Percentiles rank a stretch among this genome's conserved stretches.
Conservation (phyloP, 2,888 invertebrate genomes). For the Cerceris ruficornis region DNA sequence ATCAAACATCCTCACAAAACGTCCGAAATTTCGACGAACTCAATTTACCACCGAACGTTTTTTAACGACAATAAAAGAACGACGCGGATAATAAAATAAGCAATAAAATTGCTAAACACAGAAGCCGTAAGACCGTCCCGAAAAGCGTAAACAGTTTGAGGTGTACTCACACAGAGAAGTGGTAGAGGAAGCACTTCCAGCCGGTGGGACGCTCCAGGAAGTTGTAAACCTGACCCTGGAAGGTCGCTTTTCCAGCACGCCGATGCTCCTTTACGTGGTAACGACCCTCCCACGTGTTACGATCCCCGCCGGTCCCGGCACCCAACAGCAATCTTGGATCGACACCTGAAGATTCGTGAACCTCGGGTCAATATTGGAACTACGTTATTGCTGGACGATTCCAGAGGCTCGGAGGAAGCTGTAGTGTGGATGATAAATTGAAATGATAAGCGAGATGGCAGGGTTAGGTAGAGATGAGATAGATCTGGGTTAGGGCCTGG, state of each 20-base stretch:
- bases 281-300: slow-evolving; percentile 83
- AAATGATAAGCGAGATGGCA: too few relatives aligned
- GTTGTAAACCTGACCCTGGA: slow-evolving; percentile 91
- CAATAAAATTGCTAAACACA: too few relatives aligned
- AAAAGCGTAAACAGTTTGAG: not conserved
- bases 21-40: too few relatives aligned
- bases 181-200: slow-evolving; percentile 93
- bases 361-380: slow-evolving; percentile 15
- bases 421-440: too few relatives aligned
- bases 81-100: too few relatives aligned
- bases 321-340: slow-evolving; percentile 79
- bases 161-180: slow-evolving; percentile 89
- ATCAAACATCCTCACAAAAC: too few relatives aligned
- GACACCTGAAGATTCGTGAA: slow-evolving; percentile 67
- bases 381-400: not conserved
- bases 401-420: too few relatives aligned
- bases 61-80: too few relatives aligned
- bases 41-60: too few relatives aligned
- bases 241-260: slow-evolving; percentile 86
- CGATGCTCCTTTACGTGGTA: slow-evolving; percentile 86
- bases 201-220: slow-evolving; percentile 92
- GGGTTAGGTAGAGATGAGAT: too few relatives aligned
- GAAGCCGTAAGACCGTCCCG: too few relatives aligned
- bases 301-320: slow-evolving; percentile 82
- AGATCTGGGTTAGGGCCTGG: too few relatives aligned